phyloP scores from a whole-genome alignment of 2,888 invertebrate species.

The Drosophila anomalipes region DNA sequence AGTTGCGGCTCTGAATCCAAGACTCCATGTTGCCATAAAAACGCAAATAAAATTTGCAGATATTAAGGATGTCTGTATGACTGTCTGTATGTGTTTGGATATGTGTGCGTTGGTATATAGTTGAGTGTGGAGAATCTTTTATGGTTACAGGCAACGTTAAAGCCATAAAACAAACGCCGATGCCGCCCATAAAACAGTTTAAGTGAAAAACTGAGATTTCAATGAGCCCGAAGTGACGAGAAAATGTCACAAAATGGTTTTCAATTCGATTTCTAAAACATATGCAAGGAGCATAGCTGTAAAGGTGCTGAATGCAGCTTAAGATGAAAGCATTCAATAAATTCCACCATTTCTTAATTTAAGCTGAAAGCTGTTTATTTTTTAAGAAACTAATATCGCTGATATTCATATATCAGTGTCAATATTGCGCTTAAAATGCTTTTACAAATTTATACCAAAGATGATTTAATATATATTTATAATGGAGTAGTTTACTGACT shows the following conservation, averaged over 20 bases:
- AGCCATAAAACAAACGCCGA: slow-evolving; percentile 57
- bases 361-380: background rate
- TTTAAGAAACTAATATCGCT: background rate
- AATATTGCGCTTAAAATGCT: background rate
- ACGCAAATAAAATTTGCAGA: slow-evolving; percentile 65
- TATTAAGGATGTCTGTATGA: slow-evolving; percentile 43
- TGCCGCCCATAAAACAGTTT: slow-evolving; percentile 43
- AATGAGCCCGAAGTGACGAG: background rate
- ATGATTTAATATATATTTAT: too few relatives aligned
- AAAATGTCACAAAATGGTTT: background rate
- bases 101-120: slow-evolving; percentile 4
- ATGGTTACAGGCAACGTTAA: slow-evolving; percentile 30
- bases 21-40: slow-evolving; percentile 36
- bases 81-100: slow-evolving; percentile 17
- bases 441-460: background rate
- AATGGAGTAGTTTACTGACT: background rate
- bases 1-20: slow-evolving; percentile 27
- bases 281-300: background rate
- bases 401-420: background rate
- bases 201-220: slow-evolving; percentile 57
- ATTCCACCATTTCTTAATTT: background rate
- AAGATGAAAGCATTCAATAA: background rate
- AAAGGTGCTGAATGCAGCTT: background rate
- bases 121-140: slow-evolving; percentile 36
- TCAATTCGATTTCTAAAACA: background rate